Base-by-base conservation (phyloP, 1,140 invertebrate genomes). In the Cotesia vestalis region DNA sequence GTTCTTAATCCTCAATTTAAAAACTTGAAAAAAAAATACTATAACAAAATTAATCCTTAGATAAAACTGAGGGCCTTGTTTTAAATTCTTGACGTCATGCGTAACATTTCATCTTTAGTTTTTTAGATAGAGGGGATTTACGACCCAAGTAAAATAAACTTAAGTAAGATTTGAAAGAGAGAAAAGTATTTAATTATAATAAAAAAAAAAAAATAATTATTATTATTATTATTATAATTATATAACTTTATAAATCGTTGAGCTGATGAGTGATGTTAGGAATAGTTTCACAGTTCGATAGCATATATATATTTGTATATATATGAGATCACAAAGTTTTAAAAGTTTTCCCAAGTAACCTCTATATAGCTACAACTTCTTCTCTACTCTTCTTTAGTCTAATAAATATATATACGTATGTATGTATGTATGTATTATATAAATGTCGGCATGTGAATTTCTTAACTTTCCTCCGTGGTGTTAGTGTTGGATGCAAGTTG, bases 401-500 rank as follows among this genome's bases (percentile, higher is more conserved):
- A 60, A 11, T 12, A 34, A 27, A 55, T n/a, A 55, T n/a, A 55
- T 4, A 27, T 60, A 27, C 0, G 8, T 60, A 60, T 6, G 11
- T 60, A 60, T 11, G 34, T 20, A 57, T 3, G 34, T 34, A 60
- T n/a, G n/a, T n/a, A n/a, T n/a, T n/a, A n/a, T 35, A 60, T 11
- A 60, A 46, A 8, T 27, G 40, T 71, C 36, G 63, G 64, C 57
- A 74, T 71, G 67, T 61, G 73, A 68, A 75, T 71, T 75, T 75
- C 66, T 72, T 72, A 72, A 75, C 73, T 75, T 72, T 71, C 11
- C 3, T 27, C 3, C 2, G 27, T 27, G 3, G 27, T 27, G 27
- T 35, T 57, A 55, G 60, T 68, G 70, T 75, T 75, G 66, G 69
- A 62, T 62, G 66, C 66, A 68, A 69, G 73, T 72, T 72, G 69